A percentile compares a stretch with the other conserved stretches of the same genome.
phyloP scores from a whole-genome alignment of 2,797 vertebrate species.

The Eremophila alpestris region DNA sequence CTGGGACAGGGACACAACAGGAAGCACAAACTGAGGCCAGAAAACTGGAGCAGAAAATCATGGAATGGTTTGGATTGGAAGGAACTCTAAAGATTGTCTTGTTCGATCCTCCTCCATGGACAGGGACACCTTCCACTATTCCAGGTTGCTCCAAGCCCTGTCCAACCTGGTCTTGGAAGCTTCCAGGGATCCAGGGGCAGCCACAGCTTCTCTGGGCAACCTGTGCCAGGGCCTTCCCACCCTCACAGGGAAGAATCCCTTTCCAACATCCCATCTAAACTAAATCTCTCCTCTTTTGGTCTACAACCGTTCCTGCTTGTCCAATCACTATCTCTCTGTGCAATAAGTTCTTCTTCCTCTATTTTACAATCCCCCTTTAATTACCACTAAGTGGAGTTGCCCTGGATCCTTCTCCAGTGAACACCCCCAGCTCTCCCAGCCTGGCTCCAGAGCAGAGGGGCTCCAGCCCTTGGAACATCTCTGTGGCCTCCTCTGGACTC shows the following conservation, averaged over 20 bases:
- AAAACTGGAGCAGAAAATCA: neutral
- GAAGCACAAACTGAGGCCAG: neutral
- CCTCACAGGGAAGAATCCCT: neutral
- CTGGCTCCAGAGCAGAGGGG: neutral
- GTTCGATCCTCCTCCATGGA: neutral
- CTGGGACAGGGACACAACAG: neutral
- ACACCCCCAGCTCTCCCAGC: neutral
- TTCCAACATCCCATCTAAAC: neutral
- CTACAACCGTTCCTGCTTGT: neutral
- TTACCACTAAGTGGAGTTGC: neutral
- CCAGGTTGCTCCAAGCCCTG: accelerated
- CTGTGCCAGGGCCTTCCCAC: neutral
- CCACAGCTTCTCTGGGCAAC: neutral
- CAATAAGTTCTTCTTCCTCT: neutral
- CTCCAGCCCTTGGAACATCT: neutral
- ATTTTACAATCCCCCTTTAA: neutral
- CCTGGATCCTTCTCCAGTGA: neutral
- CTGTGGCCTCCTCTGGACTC: accelerated
- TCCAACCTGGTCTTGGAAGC: neutral
- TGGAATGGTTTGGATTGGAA: neutral
- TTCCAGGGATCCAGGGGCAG: neutral
- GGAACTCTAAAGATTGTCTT: neutral
- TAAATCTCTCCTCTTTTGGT: neutral
- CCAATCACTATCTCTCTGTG: neutral
- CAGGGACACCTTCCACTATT: neutral